Percentiles rank a stretch among this genome's conserved stretches.
Evolutionary conservation across 2,888 invertebrate species (phyloP).

Genomic region (Eupithecia centaureata): DNA sequence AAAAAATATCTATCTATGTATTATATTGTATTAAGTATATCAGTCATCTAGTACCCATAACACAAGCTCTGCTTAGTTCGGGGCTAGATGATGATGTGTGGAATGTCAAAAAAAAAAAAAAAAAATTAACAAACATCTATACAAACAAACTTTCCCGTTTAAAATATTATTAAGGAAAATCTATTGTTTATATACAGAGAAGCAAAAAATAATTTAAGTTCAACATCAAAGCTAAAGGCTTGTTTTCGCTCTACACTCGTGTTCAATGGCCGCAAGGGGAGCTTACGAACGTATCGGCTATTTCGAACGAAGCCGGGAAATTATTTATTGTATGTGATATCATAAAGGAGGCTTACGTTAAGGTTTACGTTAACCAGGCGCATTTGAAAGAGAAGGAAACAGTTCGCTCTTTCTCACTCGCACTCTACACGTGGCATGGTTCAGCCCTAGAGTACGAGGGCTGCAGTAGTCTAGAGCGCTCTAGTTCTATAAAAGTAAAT

Average conservation of each 20-base stretch:
- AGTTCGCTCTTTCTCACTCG: background rate
- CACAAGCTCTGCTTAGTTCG: too few species aligned
- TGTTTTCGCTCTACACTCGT: slow-evolving; percentile 16
- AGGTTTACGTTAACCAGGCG: background rate
- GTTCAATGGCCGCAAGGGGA: slow-evolving; percentile 12
- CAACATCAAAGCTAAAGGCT: background rate
- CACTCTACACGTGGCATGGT: background rate
- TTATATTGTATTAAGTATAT: too few species aligned
- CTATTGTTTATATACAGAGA: too few species aligned
- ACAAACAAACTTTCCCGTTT: too few species aligned
- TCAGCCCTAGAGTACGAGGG: background rate
- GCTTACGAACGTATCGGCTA: slow-evolving; percentile 10
- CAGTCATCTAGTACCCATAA: too few species aligned
- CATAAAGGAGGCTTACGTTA: background rate
- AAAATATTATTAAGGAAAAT: too few species aligned
- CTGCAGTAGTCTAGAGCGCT: background rate
- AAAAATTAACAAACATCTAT: too few species aligned
- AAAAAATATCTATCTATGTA: too few species aligned
- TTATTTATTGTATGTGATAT: slow-evolving; percentile 6
- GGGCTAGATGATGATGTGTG: too few species aligned
- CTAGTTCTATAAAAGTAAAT: too few species aligned
- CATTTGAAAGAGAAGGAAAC: background rate
- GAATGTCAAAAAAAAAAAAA: too few species aligned
- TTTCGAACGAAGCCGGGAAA: background rate
- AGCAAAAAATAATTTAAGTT: background rate